Base-by-base conservation (phyloP, 2,888 invertebrate species). In the Lingula anatina region DNA sequence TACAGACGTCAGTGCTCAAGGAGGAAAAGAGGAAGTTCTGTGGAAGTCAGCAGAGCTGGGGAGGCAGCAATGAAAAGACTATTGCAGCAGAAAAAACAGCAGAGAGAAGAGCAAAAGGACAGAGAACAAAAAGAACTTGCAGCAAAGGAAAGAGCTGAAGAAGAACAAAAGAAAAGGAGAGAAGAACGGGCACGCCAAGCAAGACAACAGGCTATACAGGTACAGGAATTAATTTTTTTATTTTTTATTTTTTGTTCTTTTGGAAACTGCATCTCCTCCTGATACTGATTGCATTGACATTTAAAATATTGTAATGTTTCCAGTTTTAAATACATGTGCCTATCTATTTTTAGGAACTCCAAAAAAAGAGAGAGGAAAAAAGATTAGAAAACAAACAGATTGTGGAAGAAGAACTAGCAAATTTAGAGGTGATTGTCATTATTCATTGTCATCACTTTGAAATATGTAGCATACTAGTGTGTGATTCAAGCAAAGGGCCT, bases 171-270 rank as follows among this genome's bases (percentile, higher is more conserved):
- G 50, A 62, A 56, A 38, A 46, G 51, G 5, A 51, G 68, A 41
- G 73, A 73, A 39, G 72, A 72, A 39, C 69, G 64, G 44, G 73
- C 73, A 3, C 59, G 61, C 47, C 59, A 67, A 41, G 70, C 70
- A 2, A 53, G 75, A 44, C 68, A 67, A 51, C 57, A 69, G 46
- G 75, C 72, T 18, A 71, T 75, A 28, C 60, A 68, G 66, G 74
- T 74, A 54, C 27, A 27, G 35, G 15, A 15, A 36, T 23, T 5
- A 23, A 36, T 18, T 9, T 2, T 9, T 5, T 31, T 35, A 35
- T 31, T 35, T n/a, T 31, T 31, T 9, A 31, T 12, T 12, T 31
- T 31, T 31, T n/a, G 15, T n/a, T n/a, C n/a, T n/a, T n/a, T n/a
- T n/a, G n/a, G n/a, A n/a, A n/a, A n/a, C n/a, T n/a, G n/a, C n/a